Conservation (phyloP, 2,113 vertebrate species). For the Pseudolaguvia tuberculata region DNA sequence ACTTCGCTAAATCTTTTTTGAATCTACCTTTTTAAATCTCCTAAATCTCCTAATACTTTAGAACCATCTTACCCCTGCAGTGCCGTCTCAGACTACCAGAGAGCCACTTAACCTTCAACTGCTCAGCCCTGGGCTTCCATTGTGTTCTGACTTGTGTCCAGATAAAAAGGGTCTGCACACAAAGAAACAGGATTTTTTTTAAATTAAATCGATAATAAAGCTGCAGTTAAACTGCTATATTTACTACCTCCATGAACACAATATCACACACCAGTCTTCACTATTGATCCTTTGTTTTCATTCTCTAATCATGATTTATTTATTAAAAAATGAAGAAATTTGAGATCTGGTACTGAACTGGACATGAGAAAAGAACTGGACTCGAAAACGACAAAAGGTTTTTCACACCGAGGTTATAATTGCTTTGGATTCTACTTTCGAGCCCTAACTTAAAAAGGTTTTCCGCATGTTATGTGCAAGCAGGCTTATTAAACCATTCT, state of each 20-base stretch:
- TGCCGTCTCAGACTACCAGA: neutral
- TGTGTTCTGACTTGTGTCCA: neutral
- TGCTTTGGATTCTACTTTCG: too few relatives aligned
- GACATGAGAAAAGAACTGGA: neutral
- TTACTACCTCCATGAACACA: neutral
- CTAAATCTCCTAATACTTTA: neutral
- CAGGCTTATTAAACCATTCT: too few relatives aligned
- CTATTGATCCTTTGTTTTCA: neutral
- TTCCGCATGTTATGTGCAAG: too few relatives aligned
- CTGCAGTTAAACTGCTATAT: constrained; percentile 11
- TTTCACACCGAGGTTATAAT: too few relatives aligned
- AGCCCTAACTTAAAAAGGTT: too few relatives aligned
- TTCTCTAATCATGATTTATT: neutral
- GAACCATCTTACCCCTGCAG: neutral
- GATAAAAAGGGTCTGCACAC: neutral
- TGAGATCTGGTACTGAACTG: neutral
- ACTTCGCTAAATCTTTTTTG: neutral
- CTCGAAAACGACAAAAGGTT: too few relatives aligned
- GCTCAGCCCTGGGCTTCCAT: neutral
- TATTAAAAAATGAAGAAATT: neutral
- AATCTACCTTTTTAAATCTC: neutral
- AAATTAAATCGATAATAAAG: neutral
- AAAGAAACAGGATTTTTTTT: neutral
- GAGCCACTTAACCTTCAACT: constrained; percentile 11
- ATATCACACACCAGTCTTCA: neutral